Evolutionary conservation across 2,888 invertebrate genomes (phyloP).

Genomic region (Alsophila aescularia): DNA sequence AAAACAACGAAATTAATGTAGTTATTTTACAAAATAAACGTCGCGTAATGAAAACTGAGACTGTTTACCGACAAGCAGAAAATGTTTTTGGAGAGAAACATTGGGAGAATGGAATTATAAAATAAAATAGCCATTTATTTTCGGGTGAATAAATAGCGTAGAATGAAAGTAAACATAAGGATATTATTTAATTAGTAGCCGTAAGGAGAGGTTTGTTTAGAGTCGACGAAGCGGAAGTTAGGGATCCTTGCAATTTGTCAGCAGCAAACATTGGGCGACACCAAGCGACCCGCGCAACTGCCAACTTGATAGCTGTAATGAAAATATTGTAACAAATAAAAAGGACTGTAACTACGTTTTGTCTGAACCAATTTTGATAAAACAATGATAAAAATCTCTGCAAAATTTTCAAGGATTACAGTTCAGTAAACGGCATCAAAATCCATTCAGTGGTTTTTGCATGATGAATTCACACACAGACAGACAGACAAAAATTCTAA

Average conservation of each 20-base stretch:
- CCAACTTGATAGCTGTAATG: constrained; percentile 2
- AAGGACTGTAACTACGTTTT: no score
- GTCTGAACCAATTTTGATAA: no score
- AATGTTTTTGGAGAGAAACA: not conserved
- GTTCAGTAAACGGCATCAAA: no score
- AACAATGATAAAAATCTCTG: no score
- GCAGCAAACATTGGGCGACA: constrained; percentile 12
- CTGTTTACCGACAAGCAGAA: constrained; percentile 19
- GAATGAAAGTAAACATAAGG: constrained; percentile 22
- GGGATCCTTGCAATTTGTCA: constrained; percentile 13
- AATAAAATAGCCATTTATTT: constrained; percentile 26
- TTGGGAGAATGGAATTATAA: not conserved
- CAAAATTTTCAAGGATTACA: no score
- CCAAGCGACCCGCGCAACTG: no score
- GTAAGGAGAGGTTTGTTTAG: constrained; percentile 5
- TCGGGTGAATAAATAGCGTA: constrained; percentile 21
- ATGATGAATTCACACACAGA: no score
- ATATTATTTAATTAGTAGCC: constrained; percentile 33
- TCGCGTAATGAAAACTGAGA: constrained; percentile 24
- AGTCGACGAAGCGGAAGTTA: constrained; percentile 18
- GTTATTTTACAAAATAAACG: constrained; percentile 28
- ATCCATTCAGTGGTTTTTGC: no score
- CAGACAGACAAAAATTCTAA: no score
- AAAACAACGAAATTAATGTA: constrained; percentile 20
- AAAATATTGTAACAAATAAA: not conserved